Base-by-base conservation (phyloP, 2,888 invertebrate genomes). In the Gastrophysa polygoni region DNA sequence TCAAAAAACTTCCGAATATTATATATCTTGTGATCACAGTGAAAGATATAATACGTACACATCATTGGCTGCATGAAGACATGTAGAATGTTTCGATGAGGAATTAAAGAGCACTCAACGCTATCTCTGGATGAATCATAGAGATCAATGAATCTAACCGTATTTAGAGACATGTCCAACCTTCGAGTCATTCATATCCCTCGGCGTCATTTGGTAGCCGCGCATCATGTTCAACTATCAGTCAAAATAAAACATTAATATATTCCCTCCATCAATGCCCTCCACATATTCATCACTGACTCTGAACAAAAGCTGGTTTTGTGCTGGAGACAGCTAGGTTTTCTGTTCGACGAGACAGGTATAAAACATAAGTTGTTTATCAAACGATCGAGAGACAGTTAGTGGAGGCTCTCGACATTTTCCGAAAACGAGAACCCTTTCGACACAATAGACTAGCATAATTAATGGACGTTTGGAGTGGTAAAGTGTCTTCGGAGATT, bases 381-480 rank as follows among this genome's bases (percentile, higher is more conserved):
- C 69, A 58, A 62, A 56, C 55, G 66, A 68, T 69, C 68, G 58
- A 24, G 60, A 60, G 64, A 58, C 57, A 57, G 63, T 60, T 64
- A 60, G 52, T 57, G 57, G 63, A 52, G 56, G 59, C 56, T 47
- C 63, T 57, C 57, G 44, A 34, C 61, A n/a, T 49, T 59, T 51
- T 38, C 18, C 20, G 32, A 50, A 57, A 61, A 64, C 71, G 38
- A n/a, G 14, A 38, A 71, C 71, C 73, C 73, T 73, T 73, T 73
- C 72, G 71, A 72, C 73, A 68, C 71, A 67, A 71, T 70, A 64
- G 59, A 57, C 51, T 62, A 49, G 59, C 59, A 68, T 74, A 74
- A 74, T 73, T 74, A 74, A 74, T 73, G 73, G 71, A 68, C 57
- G 55, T 66, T 55, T 64, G 48, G 54, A 63, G 59, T 55, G 62